These are phyloP conservation scores for Schrankia costaestrigalis DNA, from an alignment of 2,888 invertebrate genomes.

Conservation along the genomic window DNA sequence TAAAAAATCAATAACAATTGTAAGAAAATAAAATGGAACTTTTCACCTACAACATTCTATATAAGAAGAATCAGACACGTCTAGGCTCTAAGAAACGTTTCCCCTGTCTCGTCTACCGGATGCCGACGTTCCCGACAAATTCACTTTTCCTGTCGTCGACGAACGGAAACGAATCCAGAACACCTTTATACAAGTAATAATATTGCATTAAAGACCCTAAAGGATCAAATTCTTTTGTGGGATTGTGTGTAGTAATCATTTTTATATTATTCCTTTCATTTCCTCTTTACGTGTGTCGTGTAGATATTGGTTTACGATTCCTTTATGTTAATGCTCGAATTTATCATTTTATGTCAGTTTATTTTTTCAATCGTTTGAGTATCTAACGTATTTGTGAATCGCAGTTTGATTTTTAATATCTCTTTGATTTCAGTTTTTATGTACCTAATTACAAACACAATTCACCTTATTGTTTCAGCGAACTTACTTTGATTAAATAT, in stretches of 20 bases:
- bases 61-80: not conserved
- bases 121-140: slow-evolving; percentile 48
- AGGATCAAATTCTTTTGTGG: slow-evolving; percentile 32
- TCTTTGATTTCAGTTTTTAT: too few species aligned
- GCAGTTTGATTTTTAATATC: too few species aligned
- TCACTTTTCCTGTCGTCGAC: slow-evolving; percentile 56
- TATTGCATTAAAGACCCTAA: slow-evolving; percentile 44
- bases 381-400: too few species aligned
- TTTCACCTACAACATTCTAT: too few species aligned
- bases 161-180: slow-evolving; percentile 47
- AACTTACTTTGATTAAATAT: too few species aligned
- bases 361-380: too few species aligned
- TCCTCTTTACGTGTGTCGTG: slow-evolving; percentile 1
- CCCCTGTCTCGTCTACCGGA: slow-evolving; percentile 19
- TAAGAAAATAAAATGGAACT: too few species aligned
- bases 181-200: slow-evolving; percentile 49
- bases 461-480: too few species aligned
- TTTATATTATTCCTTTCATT: slow-evolving; percentile 7
- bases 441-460: too few species aligned
- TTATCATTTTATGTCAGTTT: too few species aligned
- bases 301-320: slow-evolving; percentile 5
- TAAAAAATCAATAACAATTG: too few species aligned
- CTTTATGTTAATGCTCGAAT: too few species aligned
- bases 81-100: not conserved
- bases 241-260: slow-evolving; percentile 8